phyloP scores from a whole-genome alignment of 2,797 vertebrate genomes.

The Danio kyathit region DNA sequence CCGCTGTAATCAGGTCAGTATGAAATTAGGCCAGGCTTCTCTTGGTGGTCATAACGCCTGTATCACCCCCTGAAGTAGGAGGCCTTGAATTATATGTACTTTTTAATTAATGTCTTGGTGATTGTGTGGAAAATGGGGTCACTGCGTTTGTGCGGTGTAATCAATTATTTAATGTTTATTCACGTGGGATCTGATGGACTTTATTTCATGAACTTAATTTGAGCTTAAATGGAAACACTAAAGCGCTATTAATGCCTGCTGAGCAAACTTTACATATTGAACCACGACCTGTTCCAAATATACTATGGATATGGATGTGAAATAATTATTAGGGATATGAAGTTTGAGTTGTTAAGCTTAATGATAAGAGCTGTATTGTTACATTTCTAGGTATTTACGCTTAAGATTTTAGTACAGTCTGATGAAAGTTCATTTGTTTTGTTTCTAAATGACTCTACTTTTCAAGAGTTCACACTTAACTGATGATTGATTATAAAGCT shows the following conservation, averaged over 20 bases:
- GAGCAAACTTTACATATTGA: not conserved
- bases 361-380: not conserved
- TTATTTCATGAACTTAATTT: not conserved
- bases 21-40: slow-evolving; percentile 51
- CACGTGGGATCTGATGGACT: slow-evolving; percentile 1
- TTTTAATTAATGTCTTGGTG: slow-evolving; percentile 66
- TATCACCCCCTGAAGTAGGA: slow-evolving; percentile 36
- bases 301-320: not conserved
- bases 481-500: too few species aligned
- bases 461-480: too few species aligned
- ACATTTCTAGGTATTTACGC: not conserved
- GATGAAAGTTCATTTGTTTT: too few species aligned
- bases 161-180: slow-evolving; percentile 69
- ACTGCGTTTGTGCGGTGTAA: slow-evolving; percentile 54
- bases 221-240: not conserved
- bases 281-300: not conserved
- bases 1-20: slow-evolving; percentile 55
- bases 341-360: not conserved
- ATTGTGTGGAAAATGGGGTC: slow-evolving; percentile 57
- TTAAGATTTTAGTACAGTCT: not conserved
- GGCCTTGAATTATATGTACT: slow-evolving; percentile 63
- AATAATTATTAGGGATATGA: not conserved
- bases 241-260: not conserved
- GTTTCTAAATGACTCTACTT: too few species aligned
- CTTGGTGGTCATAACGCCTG: slow-evolving; percentile 47